Evolutionary conservation across 1,140 invertebrate species (phyloP).

Genomic region (Pomacea maculata): DNA sequence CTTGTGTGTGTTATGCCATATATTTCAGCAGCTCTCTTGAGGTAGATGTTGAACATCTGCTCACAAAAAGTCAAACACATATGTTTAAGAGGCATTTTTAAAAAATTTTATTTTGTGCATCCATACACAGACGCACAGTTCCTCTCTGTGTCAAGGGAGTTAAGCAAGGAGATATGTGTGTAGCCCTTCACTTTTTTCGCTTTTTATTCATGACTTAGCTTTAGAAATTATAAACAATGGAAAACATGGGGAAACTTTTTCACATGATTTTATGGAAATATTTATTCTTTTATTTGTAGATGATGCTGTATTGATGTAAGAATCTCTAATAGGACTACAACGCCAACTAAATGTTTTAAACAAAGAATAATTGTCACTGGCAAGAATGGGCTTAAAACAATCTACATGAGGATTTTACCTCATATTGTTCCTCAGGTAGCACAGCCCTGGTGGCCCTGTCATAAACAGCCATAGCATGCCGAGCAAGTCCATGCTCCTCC

Average conservation of each 20-base stretch:
- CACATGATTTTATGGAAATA: no score
- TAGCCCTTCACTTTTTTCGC: no score
- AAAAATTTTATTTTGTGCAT: no score
- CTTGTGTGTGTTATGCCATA: constrained; percentile 96
- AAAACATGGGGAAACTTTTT: no score
- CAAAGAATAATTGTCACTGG: no score
- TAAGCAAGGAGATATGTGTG: neutral
- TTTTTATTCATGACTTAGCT: no score
- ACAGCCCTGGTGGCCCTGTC: constrained; percentile 93
- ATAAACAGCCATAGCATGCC: constrained; percentile 98
- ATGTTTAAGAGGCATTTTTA: neutral
- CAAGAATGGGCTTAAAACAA: neutral
- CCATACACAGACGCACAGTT: neutral
- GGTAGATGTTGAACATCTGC: constrained; percentile 97
- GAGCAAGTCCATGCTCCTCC: constrained; percentile 95
- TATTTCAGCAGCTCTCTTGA: constrained; percentile 96
- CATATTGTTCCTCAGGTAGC: constrained; percentile 90
- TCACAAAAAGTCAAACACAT: constrained; percentile 41
- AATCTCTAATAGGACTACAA: no score
- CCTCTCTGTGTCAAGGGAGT: neutral
- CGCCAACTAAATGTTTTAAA: no score
- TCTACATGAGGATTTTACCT: constrained; percentile 67
- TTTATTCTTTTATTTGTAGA: no score
- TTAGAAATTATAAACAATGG: no score
- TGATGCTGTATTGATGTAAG: no score